A percentile compares a stretch with the other conserved stretches of the same genome.
Evolutionary conservation across 2,888 invertebrate genomes (phyloP).

Genomic region (Nineta flava): DNA sequence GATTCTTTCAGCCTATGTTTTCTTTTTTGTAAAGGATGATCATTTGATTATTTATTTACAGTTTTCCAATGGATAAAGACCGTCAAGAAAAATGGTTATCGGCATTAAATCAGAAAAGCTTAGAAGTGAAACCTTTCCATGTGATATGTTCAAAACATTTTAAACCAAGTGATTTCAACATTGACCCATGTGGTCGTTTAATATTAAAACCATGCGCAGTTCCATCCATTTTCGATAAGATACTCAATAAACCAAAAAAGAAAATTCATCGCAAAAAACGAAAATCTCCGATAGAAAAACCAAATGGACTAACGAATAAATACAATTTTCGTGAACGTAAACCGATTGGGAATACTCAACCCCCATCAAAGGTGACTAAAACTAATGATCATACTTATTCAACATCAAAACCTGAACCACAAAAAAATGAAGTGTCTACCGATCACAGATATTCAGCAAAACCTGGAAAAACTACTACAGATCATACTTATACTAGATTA

Average conservation of each 20-base stretch:
- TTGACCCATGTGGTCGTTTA: background rate
- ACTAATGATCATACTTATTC: background rate
- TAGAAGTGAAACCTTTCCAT: background rate
- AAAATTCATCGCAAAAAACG: background rate
- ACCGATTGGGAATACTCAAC: background rate
- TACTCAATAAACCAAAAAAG: background rate
- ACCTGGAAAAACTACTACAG: background rate
- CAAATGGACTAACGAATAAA: background rate
- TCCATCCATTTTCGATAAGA: conserved; percentile 1
- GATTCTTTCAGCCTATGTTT: too few species aligned
- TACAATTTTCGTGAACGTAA: background rate
- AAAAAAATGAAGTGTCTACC: background rate
- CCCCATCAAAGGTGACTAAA: background rate
- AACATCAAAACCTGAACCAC: background rate
- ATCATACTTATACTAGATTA: conserved; percentile 1
- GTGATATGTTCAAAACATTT: conserved; percentile 3
- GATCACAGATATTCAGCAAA: background rate
- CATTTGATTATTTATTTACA: background rate
- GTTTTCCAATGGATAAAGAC: background rate
- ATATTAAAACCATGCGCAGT: background rate
- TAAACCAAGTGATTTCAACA: background rate
- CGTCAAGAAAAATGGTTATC: background rate
- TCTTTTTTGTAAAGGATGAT: too few species aligned
- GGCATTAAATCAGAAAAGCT: background rate
- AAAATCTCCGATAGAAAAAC: background rate